Conservation (phyloP, 2,888 invertebrate species). For the Tenthredo distinguenda region DNA sequence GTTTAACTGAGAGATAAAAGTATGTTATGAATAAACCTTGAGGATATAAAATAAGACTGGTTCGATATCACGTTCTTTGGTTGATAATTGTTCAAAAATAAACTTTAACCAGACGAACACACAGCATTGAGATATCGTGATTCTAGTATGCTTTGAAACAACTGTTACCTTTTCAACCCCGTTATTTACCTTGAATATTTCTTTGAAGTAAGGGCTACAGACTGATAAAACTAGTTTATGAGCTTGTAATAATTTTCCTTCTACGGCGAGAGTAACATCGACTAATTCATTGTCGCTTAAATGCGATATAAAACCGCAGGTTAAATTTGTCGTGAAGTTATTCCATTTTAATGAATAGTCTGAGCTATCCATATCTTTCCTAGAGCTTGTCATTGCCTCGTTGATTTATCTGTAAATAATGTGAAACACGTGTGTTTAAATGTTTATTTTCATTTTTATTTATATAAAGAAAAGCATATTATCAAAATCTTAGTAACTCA, state of each 20-base stretch:
- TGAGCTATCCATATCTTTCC: conserved; percentile 27
- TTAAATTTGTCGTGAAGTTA: conserved; percentile 77
- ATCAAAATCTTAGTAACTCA: background rate
- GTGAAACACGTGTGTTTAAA: background rate
- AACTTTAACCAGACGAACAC: too few relatives aligned
- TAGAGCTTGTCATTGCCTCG: background rate
- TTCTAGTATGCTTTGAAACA: background rate
- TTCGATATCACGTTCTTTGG: background rate
- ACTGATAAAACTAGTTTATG: conserved; percentile 79
- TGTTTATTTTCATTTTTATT: background rate
- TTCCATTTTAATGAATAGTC: conserved; percentile 77
- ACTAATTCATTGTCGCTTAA: conserved; percentile 76
- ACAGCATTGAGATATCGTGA: too few relatives aligned
- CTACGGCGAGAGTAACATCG: conserved; percentile 79
- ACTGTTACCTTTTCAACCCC: background rate
- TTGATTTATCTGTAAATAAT: conserved; percentile 9
- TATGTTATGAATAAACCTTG: too few relatives aligned
- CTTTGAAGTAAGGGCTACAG: conserved; percentile 79
- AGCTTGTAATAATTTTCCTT: conserved; percentile 77
- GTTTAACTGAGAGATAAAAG: conserved; percentile 56
- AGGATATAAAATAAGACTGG: background rate
- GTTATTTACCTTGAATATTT: conserved; percentile 73
- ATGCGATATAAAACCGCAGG: conserved; percentile 76
- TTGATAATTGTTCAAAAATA: background rate
- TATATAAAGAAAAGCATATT: background rate